phyloP scores from a whole-genome alignment of 2,888 invertebrate genomes.

The Spilosoma lubricipeda region DNA sequence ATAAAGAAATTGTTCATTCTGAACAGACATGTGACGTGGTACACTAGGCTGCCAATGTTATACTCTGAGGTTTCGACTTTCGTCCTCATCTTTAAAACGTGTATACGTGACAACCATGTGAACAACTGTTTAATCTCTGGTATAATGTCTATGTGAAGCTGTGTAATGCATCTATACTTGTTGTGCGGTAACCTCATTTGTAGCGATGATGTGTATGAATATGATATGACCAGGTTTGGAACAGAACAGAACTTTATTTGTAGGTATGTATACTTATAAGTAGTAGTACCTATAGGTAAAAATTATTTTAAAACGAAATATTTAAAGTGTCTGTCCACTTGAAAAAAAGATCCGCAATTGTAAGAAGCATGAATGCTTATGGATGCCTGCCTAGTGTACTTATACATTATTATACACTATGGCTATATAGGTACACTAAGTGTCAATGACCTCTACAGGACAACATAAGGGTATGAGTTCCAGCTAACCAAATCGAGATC shows the following conservation, averaged over 20 bases:
- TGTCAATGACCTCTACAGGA: constrained; percentile 48
- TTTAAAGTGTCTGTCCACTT: not conserved
- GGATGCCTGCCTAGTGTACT: not conserved
- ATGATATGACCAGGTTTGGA: not conserved
- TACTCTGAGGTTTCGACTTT: not conserved
- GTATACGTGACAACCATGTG: not conserved
- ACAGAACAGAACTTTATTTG: not conserved
- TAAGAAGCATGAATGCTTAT: not conserved
- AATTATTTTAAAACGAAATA: not conserved
- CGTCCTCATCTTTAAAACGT: not conserved
- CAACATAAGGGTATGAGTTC: constrained; percentile 29
- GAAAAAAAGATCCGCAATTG: not conserved
- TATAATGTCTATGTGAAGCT: not conserved
- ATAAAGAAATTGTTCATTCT: not conserved
- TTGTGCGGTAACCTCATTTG: not conserved
- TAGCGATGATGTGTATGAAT: not conserved
- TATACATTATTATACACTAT: constrained; percentile 14
- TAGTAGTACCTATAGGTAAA: no score
- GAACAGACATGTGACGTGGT: not conserved
- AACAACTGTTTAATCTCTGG: not conserved
- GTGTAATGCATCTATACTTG: not conserved
- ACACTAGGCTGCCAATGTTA: not conserved
- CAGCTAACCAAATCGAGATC: constrained; percentile 22
- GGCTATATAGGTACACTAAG: not conserved
- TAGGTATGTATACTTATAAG: not conserved